Conservation (phyloP, 2,888 invertebrate species). For the Hirtodrosophila duncani region DNA sequence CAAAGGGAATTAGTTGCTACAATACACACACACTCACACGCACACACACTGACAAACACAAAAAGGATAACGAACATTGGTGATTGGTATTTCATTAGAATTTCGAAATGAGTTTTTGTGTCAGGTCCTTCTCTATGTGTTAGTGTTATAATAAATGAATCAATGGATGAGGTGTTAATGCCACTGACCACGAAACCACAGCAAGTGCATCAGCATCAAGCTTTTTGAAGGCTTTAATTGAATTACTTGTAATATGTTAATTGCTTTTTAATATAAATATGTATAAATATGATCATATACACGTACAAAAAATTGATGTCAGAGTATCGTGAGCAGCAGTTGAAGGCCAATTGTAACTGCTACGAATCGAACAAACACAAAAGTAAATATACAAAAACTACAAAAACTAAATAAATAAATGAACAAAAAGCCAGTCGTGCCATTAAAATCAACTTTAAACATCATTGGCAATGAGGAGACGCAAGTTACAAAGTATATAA, state of each 20-base stretch:
- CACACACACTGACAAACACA: conserved; percentile 1
- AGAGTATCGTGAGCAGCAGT: conserved; percentile 45
- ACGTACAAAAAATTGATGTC: conserved; percentile 36
- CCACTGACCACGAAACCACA: too few relatives aligned
- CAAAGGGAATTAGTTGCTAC: conserved; percentile 66
- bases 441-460: conserved; percentile 42
- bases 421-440: conserved; percentile 18
- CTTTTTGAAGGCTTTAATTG: too few relatives aligned
- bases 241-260: too few relatives aligned
- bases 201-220: too few relatives aligned
- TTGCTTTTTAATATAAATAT: conserved; percentile 41
- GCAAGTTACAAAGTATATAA: background rate
- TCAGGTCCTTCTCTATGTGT: conserved; percentile 2
- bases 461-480: conserved; percentile 25
- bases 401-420: conserved; percentile 40
- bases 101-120: conserved; percentile 23
- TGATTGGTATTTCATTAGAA: conserved; percentile 16
- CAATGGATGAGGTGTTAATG: too few relatives aligned
- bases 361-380: conserved; percentile 7
- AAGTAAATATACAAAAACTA: conserved; percentile 20
- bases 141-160: conserved; percentile 8
- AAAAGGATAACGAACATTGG: conserved; percentile 13
- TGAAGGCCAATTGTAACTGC: conserved; percentile 43
- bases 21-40: conserved; percentile 20
- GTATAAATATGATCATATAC: background rate